Evolutionary conservation across 2,888 invertebrate species (phyloP), one percentile per base, ranked within the genome.

Genomic region (Tholera decimalis): DNA sequence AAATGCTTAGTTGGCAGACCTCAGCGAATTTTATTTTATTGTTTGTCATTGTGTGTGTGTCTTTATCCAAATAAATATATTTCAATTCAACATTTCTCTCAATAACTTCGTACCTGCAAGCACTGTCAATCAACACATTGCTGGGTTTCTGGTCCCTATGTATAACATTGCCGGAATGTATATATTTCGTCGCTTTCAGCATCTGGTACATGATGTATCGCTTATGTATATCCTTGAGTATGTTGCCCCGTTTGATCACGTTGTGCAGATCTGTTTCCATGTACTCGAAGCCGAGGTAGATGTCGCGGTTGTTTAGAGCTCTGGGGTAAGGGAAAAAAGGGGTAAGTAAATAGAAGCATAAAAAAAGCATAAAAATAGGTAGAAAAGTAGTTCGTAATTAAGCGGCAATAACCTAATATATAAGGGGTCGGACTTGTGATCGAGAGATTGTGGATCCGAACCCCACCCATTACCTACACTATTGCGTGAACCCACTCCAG

Each of bases 201-300:
- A 99, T 96, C 92, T 99, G 99, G 92, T 99, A 99, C 98, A 99
- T 99, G 39, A 99, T 98, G 92, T 98, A 99, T 58, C 98, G 96
- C 90, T 99, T 99, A 91, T 99, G 99, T 72, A 99, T 97, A 89
- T 99, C 99, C 93, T 98, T 98, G 28, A 99, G 96, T 59, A 99
- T 98, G 86, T 98, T 98, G 3, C 98, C 98, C 76, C 98, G 97
- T 89, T 99, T 99, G 82, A 99, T 99, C 55, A 99, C 98, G 92
- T 99, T 99, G 93, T 99, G 99, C 46, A 99, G 95, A 94, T 99
- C 99, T 53, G 99, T 99, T 92, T 99, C 99, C 99, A 99, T 99
- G 91, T 98, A 99, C 89, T 99, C 99, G 94, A 99, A 99, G 79
- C 99, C 98, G 78, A 99, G 96, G 95, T 99, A 99, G 87, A 99